Percentiles rank a stretch among this genome's conserved stretches.
Evolutionary conservation across 64 coral and sea anemone species (phyloP).

Genomic region (Montipora foliosa): DNA sequence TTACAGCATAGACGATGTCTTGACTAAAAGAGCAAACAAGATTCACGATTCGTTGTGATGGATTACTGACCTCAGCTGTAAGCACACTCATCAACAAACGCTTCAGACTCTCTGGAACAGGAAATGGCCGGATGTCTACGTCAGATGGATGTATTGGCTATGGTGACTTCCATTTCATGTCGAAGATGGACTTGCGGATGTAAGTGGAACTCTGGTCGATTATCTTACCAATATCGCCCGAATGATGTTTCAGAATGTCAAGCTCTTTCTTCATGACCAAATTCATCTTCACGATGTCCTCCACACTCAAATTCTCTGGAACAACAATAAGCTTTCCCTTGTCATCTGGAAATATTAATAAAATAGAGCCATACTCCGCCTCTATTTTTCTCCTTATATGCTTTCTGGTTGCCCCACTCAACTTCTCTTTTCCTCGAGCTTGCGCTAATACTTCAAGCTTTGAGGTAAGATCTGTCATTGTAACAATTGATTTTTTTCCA

Average conservation of each 20-base stretch:
- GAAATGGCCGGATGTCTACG: conserved; percentile 10
- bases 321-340: too few relatives aligned
- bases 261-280: too few relatives aligned
- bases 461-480: conserved; percentile 59
- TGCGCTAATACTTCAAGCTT: conserved; percentile 42
- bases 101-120: not conserved
- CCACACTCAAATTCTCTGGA: too few relatives aligned
- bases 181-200: conserved; percentile 20
- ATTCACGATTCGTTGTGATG: conserved; percentile 1
- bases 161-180: conserved; percentile 23
- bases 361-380: too few relatives aligned
- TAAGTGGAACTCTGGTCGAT: conserved; percentile 19
- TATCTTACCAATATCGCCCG: not conserved
- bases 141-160: conserved; percentile 59
- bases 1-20: not conserved
- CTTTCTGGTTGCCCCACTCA: conserved; percentile 44
- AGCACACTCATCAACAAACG: conserved; percentile 2
- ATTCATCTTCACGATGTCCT: too few relatives aligned
- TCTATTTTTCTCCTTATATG: conserved; percentile 41
- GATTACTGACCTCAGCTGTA: not conserved
- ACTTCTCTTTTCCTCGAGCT: conserved; percentile 35
- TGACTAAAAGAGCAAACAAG: not conserved
- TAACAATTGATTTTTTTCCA: conserved; percentile 14
- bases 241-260: not conserved
- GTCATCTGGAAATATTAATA: too few relatives aligned